Evolutionary conservation across 2,888 invertebrate genomes (phyloP).

Genomic region (Corbicula japonica): DNA sequence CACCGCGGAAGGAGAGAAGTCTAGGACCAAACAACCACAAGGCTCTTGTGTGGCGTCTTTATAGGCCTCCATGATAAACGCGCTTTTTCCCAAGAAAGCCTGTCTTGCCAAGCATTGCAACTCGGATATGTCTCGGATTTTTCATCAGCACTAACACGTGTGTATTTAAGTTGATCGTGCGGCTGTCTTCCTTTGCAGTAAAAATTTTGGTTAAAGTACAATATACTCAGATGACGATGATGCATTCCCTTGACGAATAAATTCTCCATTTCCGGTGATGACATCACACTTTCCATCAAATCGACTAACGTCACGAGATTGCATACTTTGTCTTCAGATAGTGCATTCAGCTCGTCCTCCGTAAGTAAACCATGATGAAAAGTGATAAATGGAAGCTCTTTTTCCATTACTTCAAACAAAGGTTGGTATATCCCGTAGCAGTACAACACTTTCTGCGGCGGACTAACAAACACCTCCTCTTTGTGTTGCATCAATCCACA

Average conservation of each 20-base stretch:
- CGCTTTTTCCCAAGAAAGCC: constrained; percentile 25
- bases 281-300: constrained; percentile 36
- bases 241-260: too few species aligned
- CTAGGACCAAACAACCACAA: too few species aligned
- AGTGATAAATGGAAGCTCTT: constrained; percentile 26
- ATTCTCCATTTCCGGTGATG: too few species aligned
- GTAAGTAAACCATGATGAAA: constrained; percentile 37
- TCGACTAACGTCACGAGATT: constrained; percentile 37
- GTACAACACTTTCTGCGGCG: constrained; percentile 38
- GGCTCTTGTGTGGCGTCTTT: constrained; percentile 34
- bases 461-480: constrained; percentile 35
- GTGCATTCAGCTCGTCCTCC: background rate
- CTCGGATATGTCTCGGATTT: too few species aligned
- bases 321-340: constrained; percentile 14
- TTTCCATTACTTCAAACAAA: constrained; percentile 39
- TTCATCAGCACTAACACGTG: constrained; percentile 41
- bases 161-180: too few species aligned
- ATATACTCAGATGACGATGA: constrained; percentile 26
- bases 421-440: constrained; percentile 52
- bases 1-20: constrained; percentile 30
- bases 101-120: too few species aligned
- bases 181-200: constrained; percentile 41
- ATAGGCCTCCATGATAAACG: constrained; percentile 38
- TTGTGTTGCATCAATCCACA: constrained; percentile 14
- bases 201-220: constrained; percentile 47